Conservation (phyloP, 2,113 vertebrate species). For the Hypanus sabinus region DNA sequence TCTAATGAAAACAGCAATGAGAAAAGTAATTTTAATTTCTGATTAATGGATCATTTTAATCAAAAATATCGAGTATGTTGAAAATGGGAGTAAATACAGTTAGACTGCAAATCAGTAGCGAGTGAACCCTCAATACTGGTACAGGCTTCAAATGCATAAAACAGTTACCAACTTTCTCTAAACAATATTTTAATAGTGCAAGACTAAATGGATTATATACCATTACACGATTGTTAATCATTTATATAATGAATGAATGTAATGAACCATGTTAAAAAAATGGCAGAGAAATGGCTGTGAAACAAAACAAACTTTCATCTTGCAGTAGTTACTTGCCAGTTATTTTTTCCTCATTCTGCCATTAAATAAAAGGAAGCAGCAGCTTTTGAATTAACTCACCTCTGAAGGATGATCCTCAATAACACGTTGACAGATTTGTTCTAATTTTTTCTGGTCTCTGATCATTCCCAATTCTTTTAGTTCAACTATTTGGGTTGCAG, state of each 20-base stretch:
- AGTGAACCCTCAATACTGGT: not conserved
- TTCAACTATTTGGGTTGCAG: slow-evolving; percentile 65
- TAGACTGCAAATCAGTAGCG: too few relatives aligned
- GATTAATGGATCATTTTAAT: too few relatives aligned
- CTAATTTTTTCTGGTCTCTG: slow-evolving; percentile 61
- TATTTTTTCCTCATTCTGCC: not conserved
- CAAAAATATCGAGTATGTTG: too few relatives aligned
- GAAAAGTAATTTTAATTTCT: too few relatives aligned
- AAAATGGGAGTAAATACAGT: too few relatives aligned
- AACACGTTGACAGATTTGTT: slow-evolving; percentile 69
- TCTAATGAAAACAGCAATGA: too few relatives aligned
- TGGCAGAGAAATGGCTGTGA: not conserved
- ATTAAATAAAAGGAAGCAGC: not conserved
- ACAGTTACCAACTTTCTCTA: not conserved
- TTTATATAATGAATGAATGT: too few relatives aligned
- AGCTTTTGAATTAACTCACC: slow-evolving; percentile 54
- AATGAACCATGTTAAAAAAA: too few relatives aligned
- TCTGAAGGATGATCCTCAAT: slow-evolving; percentile 68
- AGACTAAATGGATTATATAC: not conserved
- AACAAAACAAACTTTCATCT: not conserved
- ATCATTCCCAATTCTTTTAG: slow-evolving; percentile 73
- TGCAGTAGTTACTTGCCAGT: not conserved
- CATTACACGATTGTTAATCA: not conserved
- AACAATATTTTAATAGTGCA: not conserved
- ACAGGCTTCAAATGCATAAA: not conserved